phyloP scores from a whole-genome alignment of 2,888 invertebrate species.

The Melipona beecheii region DNA sequence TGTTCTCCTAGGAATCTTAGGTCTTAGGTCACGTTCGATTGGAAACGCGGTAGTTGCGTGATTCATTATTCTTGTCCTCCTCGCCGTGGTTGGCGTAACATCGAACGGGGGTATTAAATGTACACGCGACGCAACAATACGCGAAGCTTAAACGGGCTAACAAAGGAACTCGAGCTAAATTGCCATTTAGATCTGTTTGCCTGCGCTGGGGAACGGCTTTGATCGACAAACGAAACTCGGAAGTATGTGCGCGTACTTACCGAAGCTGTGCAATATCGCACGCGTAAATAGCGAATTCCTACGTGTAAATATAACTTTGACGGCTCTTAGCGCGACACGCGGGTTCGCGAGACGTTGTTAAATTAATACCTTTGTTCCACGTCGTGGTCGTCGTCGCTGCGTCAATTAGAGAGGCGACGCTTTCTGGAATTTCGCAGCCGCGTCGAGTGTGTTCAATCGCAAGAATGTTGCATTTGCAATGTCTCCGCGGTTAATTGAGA shows the following conservation, averaged over 20 bases:
- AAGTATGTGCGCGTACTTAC: not conserved
- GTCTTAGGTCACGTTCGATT: not conserved
- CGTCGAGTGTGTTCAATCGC: not conserved
- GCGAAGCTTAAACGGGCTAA: not conserved
- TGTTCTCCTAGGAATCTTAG: not conserved
- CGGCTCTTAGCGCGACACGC: not conserved
- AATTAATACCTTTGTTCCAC: not conserved
- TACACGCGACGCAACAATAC: not conserved
- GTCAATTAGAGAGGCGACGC: not conserved
- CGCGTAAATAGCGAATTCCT: constrained; percentile 12
- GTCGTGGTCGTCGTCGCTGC: constrained; percentile 5
- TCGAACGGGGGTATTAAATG: not conserved
- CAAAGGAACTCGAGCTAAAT: constrained; percentile 7
- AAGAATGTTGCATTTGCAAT: not conserved
- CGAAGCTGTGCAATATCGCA: not conserved
- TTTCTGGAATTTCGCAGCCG: not conserved
- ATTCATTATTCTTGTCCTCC: not conserved
- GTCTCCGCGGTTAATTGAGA: no score
- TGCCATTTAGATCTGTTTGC: constrained; percentile 4
- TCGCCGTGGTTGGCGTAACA: no score
- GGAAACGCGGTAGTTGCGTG: no score
- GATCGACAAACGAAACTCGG: constrained; percentile 9
- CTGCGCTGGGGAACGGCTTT: not conserved
- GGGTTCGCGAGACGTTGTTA: not conserved
- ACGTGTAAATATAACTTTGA: constrained; percentile 6